phyloP scores from a whole-genome alignment of 2,888 invertebrate genomes.

The Drosophila prolongata region DNA sequence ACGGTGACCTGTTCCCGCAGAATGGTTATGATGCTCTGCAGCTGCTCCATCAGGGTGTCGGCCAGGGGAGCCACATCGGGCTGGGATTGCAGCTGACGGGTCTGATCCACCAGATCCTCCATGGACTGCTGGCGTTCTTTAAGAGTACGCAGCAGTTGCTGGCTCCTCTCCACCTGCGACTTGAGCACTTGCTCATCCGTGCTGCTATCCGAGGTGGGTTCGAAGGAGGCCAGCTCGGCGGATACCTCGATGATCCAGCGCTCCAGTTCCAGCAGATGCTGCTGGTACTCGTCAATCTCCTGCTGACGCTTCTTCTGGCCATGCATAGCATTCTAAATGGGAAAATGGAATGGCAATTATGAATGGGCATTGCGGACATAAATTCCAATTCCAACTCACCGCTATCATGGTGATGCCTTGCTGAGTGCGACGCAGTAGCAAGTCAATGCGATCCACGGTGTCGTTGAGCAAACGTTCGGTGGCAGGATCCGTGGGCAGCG shows the following conservation, averaged over 20 bases:
- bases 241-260: slow-evolving; percentile 85
- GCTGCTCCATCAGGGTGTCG: slow-evolving; percentile 85
- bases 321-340: slow-evolving; percentile 85
- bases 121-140: slow-evolving; percentile 85
- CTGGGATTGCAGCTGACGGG: slow-evolving; percentile 85
- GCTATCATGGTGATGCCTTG: slow-evolving; percentile 87
- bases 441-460: slow-evolving; percentile 88
- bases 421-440: slow-evolving; percentile 89
- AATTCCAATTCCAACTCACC: slow-evolving; percentile 69
- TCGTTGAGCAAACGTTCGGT: slow-evolving; percentile 82
- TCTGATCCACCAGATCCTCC: slow-evolving; percentile 84
- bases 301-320: slow-evolving; percentile 85
- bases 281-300: slow-evolving; percentile 86
- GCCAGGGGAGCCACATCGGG: slow-evolving; percentile 85
- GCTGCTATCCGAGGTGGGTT: slow-evolving; percentile 78
- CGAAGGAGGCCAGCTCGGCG: slow-evolving; percentile 73
- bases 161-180: slow-evolving; percentile 85
- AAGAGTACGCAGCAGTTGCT: slow-evolving; percentile 85
- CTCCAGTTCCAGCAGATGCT: slow-evolving; percentile 86
- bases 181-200: slow-evolving; percentile 85
- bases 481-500: slow-evolving; percentile 88
- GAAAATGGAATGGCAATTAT: background rate
- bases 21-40: slow-evolving; percentile 86
- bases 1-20: slow-evolving; percentile 87
- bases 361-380: background rate